phyloP scores from a whole-genome alignment of 2,113 vertebrate species.

The Chiloscyllium plagiosum region DNA sequence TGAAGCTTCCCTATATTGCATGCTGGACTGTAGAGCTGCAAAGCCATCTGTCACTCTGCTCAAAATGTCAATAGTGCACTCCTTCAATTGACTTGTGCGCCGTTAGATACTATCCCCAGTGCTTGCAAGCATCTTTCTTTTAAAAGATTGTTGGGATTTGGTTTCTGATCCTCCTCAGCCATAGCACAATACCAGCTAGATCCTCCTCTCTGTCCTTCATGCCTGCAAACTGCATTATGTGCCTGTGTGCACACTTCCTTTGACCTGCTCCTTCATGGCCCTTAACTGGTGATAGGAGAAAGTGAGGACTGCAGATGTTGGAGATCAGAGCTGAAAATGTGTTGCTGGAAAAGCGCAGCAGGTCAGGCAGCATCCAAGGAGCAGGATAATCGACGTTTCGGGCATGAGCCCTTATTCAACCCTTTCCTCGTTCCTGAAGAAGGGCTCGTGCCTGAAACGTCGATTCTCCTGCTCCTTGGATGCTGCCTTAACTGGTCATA shows the following conservation, averaged over 20 bases:
- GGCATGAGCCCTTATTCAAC: too few relatives aligned
- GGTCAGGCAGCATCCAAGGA: too few relatives aligned
- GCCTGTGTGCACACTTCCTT: neutral
- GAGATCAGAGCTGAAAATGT: too few relatives aligned
- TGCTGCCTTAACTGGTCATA: too few relatives aligned
- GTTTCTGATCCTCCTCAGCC: neutral
- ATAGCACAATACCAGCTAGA: neutral
- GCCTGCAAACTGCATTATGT: neutral
- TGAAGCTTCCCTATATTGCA: neutral
- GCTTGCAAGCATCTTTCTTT: neutral
- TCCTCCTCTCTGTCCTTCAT: neutral
- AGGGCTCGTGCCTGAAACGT: too few relatives aligned
- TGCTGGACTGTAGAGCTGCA: neutral
- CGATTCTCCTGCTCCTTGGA: too few relatives aligned
- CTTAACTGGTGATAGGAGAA: too few relatives aligned
- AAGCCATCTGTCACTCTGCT: neutral
- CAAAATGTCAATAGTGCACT: neutral
- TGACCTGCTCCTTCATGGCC: too few relatives aligned
- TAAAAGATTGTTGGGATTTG: neutral
- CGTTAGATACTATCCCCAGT: neutral
- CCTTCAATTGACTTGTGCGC: neutral
- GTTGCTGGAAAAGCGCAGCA: too few relatives aligned
- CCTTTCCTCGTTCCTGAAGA: too few relatives aligned
- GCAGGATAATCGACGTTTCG: too few relatives aligned
- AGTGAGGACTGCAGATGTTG: too few relatives aligned